phyloP scores from a whole-genome alignment of 2,888 invertebrate genomes.

The Petrolisthes cinctipes region DNA sequence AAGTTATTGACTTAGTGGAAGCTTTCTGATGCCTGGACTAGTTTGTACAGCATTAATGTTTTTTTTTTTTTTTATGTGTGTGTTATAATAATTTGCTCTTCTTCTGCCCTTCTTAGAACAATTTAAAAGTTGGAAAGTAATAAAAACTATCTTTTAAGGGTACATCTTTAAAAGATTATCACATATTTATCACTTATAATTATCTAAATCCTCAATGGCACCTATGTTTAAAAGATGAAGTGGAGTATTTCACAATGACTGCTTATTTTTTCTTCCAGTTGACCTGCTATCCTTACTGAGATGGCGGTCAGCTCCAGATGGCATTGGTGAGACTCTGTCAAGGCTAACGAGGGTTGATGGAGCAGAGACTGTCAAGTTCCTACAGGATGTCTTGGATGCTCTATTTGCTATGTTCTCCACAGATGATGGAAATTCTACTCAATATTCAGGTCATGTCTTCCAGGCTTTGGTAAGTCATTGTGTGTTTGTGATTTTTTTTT shows the following conservation, averaged over 20 bases:
- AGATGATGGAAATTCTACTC: conserved; percentile 90
- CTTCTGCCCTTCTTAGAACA: too few relatives aligned
- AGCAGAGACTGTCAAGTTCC: conserved; percentile 93
- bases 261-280: conserved; percentile 72
- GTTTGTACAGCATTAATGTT: too few relatives aligned
- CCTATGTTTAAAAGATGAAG: too few relatives aligned
- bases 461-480: conserved; percentile 79
- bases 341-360: conserved; percentile 84
- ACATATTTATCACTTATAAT: too few relatives aligned
- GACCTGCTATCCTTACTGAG: conserved; percentile 89
- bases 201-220: too few relatives aligned
- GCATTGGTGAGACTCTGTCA: conserved; percentile 86
- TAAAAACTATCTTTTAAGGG: too few relatives aligned
- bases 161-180: too few relatives aligned
- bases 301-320: conserved; percentile 91
- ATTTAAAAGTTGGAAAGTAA: too few relatives aligned
- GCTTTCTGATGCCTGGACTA: too few relatives aligned
- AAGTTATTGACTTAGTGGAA: conserved; percentile 66
- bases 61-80: too few relatives aligned
- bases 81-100: too few relatives aligned
- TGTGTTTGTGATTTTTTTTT: not conserved
- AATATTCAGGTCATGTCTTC: conserved; percentile 91
- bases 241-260: too few relatives aligned
- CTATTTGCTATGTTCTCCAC: conserved; percentile 93
- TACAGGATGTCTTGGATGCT: conserved; percentile 93